Evolutionary conservation across 1,140 invertebrate species (phyloP).

Genomic region (Drosophila mauritiana): DNA sequence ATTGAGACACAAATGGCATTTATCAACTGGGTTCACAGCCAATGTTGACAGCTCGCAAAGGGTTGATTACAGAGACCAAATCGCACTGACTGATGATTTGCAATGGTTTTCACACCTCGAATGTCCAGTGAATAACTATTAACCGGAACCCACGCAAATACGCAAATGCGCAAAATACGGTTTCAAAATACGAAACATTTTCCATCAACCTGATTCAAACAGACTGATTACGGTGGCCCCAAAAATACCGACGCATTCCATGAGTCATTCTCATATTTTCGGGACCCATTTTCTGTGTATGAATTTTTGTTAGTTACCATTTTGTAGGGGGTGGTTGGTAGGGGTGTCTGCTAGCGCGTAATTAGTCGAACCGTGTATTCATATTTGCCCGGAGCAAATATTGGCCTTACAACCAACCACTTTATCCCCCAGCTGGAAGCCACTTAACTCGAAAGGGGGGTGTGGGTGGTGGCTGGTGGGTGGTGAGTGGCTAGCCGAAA

Average conservation of each 20-base stretch:
- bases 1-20: conserved; percentile 4
- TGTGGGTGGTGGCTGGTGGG: too few species aligned
- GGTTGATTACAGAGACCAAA: conserved; percentile 6
- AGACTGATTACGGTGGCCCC: not conserved
- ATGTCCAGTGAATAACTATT: not conserved
- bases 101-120: not conserved
- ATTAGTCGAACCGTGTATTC: conserved; percentile 26
- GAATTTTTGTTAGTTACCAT: not conserved
- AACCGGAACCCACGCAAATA: not conserved
- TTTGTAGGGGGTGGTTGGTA: not conserved
- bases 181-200: too few species aligned
- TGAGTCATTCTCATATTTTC: conserved; percentile 23
- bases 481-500: not conserved
- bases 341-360: conserved; percentile 1
- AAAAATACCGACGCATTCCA: not conserved
- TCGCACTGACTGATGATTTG: not conserved
- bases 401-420: conserved; percentile 5
- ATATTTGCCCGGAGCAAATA: conserved; percentile 38
- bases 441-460: conserved; percentile 2
- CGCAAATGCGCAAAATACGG: too few species aligned
- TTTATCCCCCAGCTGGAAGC: conserved; percentile 12
- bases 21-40: not conserved
- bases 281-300: not conserved
- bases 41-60: conserved; percentile 1
- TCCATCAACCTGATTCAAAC: too few species aligned